Evolutionary conservation across 2,797 vertebrate species (phyloP).

Genomic region (Siniperca undulata): DNA sequence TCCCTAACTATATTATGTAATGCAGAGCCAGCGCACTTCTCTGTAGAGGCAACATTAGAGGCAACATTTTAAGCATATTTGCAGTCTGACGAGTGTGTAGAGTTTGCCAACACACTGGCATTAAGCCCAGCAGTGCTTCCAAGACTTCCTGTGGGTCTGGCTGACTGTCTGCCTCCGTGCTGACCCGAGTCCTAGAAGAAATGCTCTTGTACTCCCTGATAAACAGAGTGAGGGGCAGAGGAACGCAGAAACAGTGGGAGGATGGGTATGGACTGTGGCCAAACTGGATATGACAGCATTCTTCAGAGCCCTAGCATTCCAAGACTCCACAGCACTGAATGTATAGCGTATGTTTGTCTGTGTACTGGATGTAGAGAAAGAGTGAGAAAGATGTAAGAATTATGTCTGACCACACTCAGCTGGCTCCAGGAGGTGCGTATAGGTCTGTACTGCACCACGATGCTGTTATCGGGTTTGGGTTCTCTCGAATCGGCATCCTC

Average conservation of each 20-base stretch:
- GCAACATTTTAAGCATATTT: slow-evolving; percentile 78
- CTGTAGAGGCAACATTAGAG: slow-evolving; percentile 63
- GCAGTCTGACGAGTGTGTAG: slow-evolving; percentile 60
- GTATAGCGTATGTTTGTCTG: slow-evolving; percentile 6
- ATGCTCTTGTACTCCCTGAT: slow-evolving; percentile 56
- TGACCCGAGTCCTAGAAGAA: slow-evolving; percentile 43
- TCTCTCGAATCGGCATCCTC: slow-evolving; percentile 90
- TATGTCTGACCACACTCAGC: slow-evolving; percentile 90
- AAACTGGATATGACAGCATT: slow-evolving; percentile 79
- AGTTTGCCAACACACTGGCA: slow-evolving; percentile 70
- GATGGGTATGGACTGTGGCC: slow-evolving; percentile 61
- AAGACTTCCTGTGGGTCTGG: slow-evolving; percentile 69
- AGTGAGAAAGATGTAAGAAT: neutral
- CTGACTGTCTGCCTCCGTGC: slow-evolving; percentile 58
- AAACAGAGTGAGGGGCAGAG: slow-evolving; percentile 44
- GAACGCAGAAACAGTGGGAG: slow-evolving; percentile 61
- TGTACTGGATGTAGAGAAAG: slow-evolving; percentile 24
- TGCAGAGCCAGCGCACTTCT: slow-evolving; percentile 55
- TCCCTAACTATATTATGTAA: slow-evolving; percentile 72
- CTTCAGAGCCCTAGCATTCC: slow-evolving; percentile 76
- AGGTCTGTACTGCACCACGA: slow-evolving; percentile 91
- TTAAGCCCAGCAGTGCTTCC: slow-evolving; percentile 63
- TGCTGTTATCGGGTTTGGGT: slow-evolving; percentile 85
- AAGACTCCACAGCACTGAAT: slow-evolving; percentile 30
- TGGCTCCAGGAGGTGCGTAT: slow-evolving; percentile 95